phyloP scores from a whole-genome alignment of 2,113 vertebrate species.

The Nyctereutes procyonoides region DNA sequence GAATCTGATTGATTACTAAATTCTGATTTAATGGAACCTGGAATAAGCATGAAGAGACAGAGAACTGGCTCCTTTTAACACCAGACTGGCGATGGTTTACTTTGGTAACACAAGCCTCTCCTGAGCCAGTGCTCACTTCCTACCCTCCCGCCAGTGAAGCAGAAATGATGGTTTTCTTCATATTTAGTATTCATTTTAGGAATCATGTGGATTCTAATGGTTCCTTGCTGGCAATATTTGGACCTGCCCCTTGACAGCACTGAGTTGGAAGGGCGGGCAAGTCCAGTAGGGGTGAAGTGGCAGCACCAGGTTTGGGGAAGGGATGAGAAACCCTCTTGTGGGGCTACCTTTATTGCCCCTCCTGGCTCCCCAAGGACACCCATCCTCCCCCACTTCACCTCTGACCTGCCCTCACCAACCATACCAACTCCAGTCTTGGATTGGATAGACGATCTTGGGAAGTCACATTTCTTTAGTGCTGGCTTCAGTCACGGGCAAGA shows the following conservation, averaged over 20 bases:
- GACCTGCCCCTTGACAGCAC: neutral
- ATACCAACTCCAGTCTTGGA: neutral
- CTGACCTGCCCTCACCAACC: neutral
- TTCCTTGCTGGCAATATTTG: neutral
- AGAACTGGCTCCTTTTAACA: neutral
- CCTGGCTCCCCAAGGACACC: neutral
- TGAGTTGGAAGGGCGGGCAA: neutral
- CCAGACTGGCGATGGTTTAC: neutral
- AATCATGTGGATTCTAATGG: neutral
- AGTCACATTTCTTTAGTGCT: neutral
- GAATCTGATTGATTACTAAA: slow-evolving; percentile 27
- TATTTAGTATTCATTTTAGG: neutral
- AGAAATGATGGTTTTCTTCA: neutral
- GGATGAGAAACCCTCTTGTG: neutral
- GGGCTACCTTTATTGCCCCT: accelerated
- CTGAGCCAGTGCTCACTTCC: neutral
- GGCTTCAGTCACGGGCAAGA: neutral
- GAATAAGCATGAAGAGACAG: neutral
- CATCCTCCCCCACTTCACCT: accelerated
- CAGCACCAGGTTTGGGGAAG: neutral
- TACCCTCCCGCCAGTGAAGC: neutral
- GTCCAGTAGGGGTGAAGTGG: neutral
- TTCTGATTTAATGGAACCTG: slow-evolving; percentile 33
- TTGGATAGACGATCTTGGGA: neutral
- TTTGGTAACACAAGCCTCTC: neutral